Percentiles rank a stretch among this genome's conserved stretches.
Conservation (phyloP, 2,113 vertebrate genomes). For the Nematolebias whitei region DNA sequence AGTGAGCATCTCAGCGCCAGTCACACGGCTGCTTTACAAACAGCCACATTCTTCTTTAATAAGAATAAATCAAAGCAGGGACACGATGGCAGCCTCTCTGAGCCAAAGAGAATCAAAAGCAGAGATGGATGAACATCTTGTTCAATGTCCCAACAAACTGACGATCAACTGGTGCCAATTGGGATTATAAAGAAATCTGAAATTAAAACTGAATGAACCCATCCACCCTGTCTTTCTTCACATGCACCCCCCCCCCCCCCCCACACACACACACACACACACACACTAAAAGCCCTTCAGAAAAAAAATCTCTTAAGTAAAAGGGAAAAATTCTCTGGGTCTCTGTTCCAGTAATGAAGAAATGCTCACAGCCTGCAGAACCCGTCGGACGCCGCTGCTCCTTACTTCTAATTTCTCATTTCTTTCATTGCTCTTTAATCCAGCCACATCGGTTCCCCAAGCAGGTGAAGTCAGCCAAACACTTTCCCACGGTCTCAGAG, state of each 20-base stretch:
- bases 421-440: conserved; percentile 76
- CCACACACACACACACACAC: too few species aligned
- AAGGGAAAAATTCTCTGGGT: conserved; percentile 5
- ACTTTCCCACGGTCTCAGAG: conserved; percentile 83
- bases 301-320: conserved; percentile 4
- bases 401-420: conserved; percentile 63
- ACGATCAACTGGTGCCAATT: conserved; percentile 67
- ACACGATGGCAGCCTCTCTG: conserved; percentile 41
- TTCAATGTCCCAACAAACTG: conserved; percentile 57
- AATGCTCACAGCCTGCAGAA: conserved; percentile 7
- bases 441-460: conserved; percentile 72
- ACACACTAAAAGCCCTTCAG: conserved; percentile 14
- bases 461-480: conserved; percentile 82
- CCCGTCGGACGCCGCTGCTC: conserved; percentile 18
- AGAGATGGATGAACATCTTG: conserved; percentile 61
- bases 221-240: conserved; percentile 34
- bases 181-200: conserved; percentile 51
- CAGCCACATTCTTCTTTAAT: conserved; percentile 54
- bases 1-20: conserved; percentile 53
- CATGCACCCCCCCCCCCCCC: too few species aligned
- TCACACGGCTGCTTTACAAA: conserved; percentile 61
- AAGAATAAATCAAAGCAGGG: conserved; percentile 60
- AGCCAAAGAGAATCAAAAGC: conserved; percentile 60
- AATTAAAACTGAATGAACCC: conserved; percentile 45
- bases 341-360: conserved; percentile 9